Evolutionary conservation across 2,113 vertebrate species (phyloP).

Genomic region (Lasiurus borealis): DNA sequence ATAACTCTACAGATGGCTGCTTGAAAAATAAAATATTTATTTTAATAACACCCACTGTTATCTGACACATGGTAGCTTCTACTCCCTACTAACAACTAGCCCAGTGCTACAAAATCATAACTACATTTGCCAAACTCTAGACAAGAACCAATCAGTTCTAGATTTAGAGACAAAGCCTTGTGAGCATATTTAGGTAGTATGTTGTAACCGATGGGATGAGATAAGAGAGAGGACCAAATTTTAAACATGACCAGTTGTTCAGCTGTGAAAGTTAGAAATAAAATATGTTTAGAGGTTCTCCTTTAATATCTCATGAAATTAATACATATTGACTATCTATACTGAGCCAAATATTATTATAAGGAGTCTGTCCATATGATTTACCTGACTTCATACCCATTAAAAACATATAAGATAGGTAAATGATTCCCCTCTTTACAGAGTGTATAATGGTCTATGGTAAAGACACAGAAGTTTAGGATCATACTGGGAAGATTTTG

Average conservation of each 20-base stretch:
- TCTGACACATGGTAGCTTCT: not conserved
- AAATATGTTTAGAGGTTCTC: not conserved
- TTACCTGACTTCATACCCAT: constrained; percentile 16
- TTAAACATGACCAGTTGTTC: not conserved
- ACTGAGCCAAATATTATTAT: not conserved
- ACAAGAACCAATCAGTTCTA: not conserved
- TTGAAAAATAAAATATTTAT: constrained; percentile 37
- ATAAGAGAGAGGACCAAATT: not conserved
- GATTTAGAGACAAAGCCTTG: not conserved
- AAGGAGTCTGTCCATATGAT: not conserved
- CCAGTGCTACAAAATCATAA: not conserved
- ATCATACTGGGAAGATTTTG: not conserved
- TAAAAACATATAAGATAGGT: not conserved
- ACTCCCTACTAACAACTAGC: not conserved
- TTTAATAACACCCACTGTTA: not conserved
- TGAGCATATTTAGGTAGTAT: not conserved
- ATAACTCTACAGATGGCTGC: not conserved
- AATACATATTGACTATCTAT: not conserved
- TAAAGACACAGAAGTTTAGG: not conserved
- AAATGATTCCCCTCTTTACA: constrained; percentile 1
- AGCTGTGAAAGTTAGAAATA: not conserved
- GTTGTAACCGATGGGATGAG: not conserved
- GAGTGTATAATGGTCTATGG: not conserved
- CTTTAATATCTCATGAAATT: not conserved
- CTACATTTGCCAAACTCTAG: not conserved